Conservation (phyloP, 2,888 invertebrate genomes). For the Elmis aenea region DNA sequence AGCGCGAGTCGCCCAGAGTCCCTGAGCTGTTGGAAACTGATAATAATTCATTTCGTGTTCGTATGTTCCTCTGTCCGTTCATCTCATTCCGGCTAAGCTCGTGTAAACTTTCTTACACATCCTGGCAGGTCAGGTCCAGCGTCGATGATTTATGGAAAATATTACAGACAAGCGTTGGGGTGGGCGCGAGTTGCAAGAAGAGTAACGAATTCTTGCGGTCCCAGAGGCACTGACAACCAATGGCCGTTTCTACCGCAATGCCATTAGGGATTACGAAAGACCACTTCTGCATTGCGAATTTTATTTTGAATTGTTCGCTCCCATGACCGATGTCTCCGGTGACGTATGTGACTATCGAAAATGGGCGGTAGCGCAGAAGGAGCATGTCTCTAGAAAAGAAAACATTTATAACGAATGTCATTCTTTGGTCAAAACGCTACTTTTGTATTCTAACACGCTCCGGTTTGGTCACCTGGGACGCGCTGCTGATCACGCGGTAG, state of each 20-base stretch:
- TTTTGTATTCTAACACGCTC: slow-evolving; percentile 23
- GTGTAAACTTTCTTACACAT: slow-evolving; percentile 37
- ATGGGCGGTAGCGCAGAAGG: slow-evolving; percentile 16
- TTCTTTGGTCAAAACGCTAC: slow-evolving; percentile 25
- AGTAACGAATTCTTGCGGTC: slow-evolving; percentile 43
- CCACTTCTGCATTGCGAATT: slow-evolving; percentile 40
- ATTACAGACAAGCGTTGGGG: slow-evolving; percentile 40
- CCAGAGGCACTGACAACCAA: slow-evolving; percentile 31
- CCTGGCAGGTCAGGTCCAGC: slow-evolving; percentile 42
- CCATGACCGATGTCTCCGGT: slow-evolving; percentile 23
- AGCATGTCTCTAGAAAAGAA: slow-evolving; percentile 17
- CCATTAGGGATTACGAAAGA: slow-evolving; percentile 38
- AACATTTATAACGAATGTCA: slow-evolving; percentile 34
- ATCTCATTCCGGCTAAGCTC: slow-evolving; percentile 32
- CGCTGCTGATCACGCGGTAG: slow-evolving; percentile 30
- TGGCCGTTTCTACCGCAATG: slow-evolving; percentile 28
- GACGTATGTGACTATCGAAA: slow-evolving; percentile 27
- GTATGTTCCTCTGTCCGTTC: slow-evolving; percentile 27
- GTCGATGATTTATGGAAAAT: slow-evolving; percentile 51
- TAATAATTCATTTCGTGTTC: slow-evolving; percentile 43
- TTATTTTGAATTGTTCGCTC: slow-evolving; percentile 37
- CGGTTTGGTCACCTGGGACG: slow-evolving; percentile 25
- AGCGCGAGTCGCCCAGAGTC: slow-evolving; percentile 20
- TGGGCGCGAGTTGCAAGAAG: slow-evolving; percentile 34
- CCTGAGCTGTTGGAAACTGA: slow-evolving; percentile 28